Conservation (phyloP, 2,888 invertebrate genomes). For the Cantharis flavilabris region DNA sequence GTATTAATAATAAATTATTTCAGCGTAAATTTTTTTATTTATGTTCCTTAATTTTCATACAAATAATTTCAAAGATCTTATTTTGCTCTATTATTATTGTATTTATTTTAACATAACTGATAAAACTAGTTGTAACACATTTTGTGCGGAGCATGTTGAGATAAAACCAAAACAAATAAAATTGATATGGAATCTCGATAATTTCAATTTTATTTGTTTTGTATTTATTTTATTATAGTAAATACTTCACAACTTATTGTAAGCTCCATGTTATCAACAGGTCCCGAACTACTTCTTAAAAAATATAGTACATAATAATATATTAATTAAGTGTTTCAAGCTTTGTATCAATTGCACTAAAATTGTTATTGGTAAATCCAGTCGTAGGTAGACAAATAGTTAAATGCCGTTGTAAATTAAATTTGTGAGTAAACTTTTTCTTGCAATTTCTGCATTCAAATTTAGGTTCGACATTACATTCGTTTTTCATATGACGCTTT, state of each 20-base stretch:
- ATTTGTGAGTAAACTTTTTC: conserved; percentile 6
- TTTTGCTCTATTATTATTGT: too few species aligned
- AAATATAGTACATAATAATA: background rate
- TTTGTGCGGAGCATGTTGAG: too few species aligned
- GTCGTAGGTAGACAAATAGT: background rate
- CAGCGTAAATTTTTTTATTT: too few species aligned
- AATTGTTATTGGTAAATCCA: background rate
- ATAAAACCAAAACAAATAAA: too few species aligned
- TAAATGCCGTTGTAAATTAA: conserved; percentile 5
- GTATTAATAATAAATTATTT: too few species aligned
- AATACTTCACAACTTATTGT: background rate
- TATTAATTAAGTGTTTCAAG: background rate
- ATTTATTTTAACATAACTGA: too few species aligned
- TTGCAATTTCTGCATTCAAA: conserved; percentile 16
- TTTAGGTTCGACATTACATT: conserved; percentile 19
- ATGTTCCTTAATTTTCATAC: too few species aligned
- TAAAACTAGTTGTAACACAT: too few species aligned
- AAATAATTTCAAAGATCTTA: too few species aligned
- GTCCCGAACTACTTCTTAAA: background rate
- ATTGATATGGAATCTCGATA: too few species aligned
- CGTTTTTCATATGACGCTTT: conserved; percentile 32
- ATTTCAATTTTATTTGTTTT: too few species aligned
- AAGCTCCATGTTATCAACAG: background rate
- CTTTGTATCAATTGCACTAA: background rate
- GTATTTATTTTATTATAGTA: too few species aligned